phyloP scores from a whole-genome alignment of 1,140 invertebrate species.

The Ips typographus region DNA sequence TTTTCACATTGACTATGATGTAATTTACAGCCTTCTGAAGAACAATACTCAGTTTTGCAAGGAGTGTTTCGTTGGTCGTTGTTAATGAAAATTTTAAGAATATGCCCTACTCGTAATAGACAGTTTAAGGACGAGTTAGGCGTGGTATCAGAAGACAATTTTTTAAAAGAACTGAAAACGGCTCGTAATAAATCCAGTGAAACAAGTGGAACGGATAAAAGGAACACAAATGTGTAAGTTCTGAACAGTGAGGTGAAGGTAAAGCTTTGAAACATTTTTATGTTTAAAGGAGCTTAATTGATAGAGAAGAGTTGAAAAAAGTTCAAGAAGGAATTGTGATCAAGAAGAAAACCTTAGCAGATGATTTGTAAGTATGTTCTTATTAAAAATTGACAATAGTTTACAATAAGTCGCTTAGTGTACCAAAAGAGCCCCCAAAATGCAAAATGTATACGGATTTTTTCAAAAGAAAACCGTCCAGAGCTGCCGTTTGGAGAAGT shows the following conservation, averaged over 20 bases:
- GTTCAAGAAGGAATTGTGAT: neutral
- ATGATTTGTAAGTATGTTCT: neutral
- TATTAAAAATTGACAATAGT: neutral
- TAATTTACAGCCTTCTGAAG: conserved; percentile 14
- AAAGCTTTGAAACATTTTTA: too few relatives aligned
- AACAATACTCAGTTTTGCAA: conserved; percentile 18
- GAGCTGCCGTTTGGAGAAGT: conserved; percentile 43
- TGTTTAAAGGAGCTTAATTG: neutral
- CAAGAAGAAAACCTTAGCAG: neutral
- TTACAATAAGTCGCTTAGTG: neutral
- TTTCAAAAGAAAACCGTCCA: conserved; percentile 38
- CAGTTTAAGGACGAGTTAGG: conserved; percentile 9
- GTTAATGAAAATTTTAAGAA: neutral
- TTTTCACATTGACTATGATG: neutral
- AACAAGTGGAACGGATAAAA: too few relatives aligned
- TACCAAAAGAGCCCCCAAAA: conserved; percentile 8
- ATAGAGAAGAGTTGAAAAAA: conserved; percentile 5
- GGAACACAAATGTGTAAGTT: neutral
- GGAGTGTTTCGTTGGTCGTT: neutral
- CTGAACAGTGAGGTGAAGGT: neutral
- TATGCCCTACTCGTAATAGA: conserved; percentile 2
- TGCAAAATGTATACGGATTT: conserved; percentile 45
- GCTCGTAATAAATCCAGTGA: too few relatives aligned
- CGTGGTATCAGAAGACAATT: neutral
- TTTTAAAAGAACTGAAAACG: too few relatives aligned